Percentiles rank a stretch among this genome's conserved stretches.
These are phyloP conservation scores for Cantharis rufa DNA, from an alignment of 2,888 invertebrate species.

Conservation along the genomic window DNA sequence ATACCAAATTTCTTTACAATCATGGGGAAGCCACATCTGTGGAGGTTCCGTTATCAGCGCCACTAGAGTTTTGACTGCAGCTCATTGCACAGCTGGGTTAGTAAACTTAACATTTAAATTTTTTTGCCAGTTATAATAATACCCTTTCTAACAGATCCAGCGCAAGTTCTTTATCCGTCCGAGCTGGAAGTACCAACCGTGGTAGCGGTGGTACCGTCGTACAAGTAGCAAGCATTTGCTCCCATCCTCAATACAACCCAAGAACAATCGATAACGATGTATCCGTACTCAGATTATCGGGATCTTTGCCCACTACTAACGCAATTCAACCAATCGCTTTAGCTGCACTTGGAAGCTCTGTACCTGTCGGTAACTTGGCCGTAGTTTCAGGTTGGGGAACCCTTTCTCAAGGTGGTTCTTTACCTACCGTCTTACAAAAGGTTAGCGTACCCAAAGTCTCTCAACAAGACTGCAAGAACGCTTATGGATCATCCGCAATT, in stretches of 20 bases:
- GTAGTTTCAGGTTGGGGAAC: slow-evolving; percentile 11
- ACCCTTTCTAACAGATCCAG: not conserved
- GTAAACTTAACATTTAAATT: not conserved
- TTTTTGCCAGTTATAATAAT: not conserved
- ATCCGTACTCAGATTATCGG: not conserved
- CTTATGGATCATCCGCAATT: slow-evolving; percentile 38
- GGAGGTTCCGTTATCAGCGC: slow-evolving; percentile 41
- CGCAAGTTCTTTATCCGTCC: not conserved
- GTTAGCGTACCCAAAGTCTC: not conserved
- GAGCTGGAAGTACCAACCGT: slow-evolving; percentile 3
- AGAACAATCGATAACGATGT: not conserved
- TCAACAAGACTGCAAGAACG: not conserved
- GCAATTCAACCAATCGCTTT: not conserved
- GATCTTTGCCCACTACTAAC: not conserved
- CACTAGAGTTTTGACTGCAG: slow-evolving; percentile 40
- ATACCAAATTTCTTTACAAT: slow-evolving; percentile 40
- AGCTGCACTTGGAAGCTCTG: not conserved
- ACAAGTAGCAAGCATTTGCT: not conserved
- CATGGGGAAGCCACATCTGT: slow-evolving; percentile 36
- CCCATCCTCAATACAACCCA: not conserved
- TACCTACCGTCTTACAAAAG: not conserved
- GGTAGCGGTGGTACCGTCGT: not conserved
- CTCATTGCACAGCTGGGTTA: slow-evolving; percentile 40
- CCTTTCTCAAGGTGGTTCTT: not conserved
- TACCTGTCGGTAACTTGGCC: not conserved